These are phyloP conservation scores for Saccostrea glomerata DNA, from an alignment of 1,140 invertebrate genomes.

Conservation along the genomic window DNA sequence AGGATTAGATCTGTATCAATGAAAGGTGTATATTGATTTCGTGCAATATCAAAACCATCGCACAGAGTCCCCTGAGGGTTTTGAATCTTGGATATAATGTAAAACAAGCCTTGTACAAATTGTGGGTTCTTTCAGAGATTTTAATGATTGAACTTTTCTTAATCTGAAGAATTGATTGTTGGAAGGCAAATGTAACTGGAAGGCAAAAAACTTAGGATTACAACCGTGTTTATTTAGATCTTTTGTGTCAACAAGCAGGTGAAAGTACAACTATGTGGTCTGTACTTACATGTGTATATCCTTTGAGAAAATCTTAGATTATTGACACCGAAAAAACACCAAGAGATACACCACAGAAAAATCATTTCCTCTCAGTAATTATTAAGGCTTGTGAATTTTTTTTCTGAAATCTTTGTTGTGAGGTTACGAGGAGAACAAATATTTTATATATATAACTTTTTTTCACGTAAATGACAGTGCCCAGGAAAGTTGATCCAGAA, in stretches of 20 bases:
- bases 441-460: background rate
- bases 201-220: constrained; percentile 7
- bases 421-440: background rate
- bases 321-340: background rate
- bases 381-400: background rate
- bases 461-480: background rate
- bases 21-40: constrained; percentile 31
- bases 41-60: constrained; percentile 3
- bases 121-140: background rate
- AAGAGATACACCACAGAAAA: too few species aligned
- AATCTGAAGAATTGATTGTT: constrained; percentile 17
- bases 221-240: background rate
- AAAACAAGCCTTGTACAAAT: background rate
- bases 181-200: background rate
- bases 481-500: background rate
- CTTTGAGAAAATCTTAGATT: background rate
- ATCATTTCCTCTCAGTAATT: background rate
- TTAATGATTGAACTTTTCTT: background rate
- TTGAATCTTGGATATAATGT: constrained; percentile 5
- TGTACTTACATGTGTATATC: background rate
- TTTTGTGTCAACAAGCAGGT: constrained; percentile 33
- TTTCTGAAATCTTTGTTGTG: background rate
- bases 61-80: background rate
- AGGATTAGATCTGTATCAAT: constrained; percentile 6
- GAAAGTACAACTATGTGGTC: background rate